Percentiles rank a stretch among this genome's conserved stretches.
Evolutionary conservation across 2,113 vertebrate species (phyloP).

Genomic region (Oryzias javanicus): DNA sequence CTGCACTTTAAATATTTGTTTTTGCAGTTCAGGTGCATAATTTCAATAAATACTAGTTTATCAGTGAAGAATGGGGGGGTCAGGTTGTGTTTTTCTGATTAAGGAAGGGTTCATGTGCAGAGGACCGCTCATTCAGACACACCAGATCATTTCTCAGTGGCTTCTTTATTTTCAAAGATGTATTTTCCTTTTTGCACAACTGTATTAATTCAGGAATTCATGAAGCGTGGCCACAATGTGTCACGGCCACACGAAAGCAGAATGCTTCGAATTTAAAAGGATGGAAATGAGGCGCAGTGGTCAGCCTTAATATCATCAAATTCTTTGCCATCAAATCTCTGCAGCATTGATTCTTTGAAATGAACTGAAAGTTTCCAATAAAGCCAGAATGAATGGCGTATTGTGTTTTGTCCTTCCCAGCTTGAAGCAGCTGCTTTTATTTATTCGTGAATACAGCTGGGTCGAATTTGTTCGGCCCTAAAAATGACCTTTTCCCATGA

Average conservation of each 20-base stretch:
- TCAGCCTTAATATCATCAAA: not conserved
- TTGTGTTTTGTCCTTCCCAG: constrained; percentile 10
- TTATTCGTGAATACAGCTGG: constrained; percentile 17
- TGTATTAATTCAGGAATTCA: too few relatives aligned
- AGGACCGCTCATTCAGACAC: too few relatives aligned
- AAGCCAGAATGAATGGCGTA: not conserved
- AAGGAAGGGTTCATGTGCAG: too few relatives aligned
- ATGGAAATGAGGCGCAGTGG: not conserved
- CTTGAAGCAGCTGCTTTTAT: constrained; percentile 1
- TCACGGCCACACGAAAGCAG: not conserved
- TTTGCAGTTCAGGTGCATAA: too few relatives aligned
- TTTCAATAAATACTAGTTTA: too few relatives aligned
- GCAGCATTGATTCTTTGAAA: not conserved
- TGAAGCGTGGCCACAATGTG: not conserved
- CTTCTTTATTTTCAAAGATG: too few relatives aligned
- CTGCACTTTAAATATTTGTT: too few relatives aligned
- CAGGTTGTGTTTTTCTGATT: too few relatives aligned
- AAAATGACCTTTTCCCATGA: not conserved
- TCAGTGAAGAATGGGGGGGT: too few relatives aligned
- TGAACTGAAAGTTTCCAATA: not conserved
- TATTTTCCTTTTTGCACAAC: too few relatives aligned
- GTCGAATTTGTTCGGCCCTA: not conserved
- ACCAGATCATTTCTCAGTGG: too few relatives aligned
- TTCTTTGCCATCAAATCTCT: not conserved
- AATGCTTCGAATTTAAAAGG: not conserved